Evolutionary conservation across 2,113 vertebrate genomes (phyloP), one percentile per base, ranked within the genome.

Genomic region (Columba janthina): DNA sequence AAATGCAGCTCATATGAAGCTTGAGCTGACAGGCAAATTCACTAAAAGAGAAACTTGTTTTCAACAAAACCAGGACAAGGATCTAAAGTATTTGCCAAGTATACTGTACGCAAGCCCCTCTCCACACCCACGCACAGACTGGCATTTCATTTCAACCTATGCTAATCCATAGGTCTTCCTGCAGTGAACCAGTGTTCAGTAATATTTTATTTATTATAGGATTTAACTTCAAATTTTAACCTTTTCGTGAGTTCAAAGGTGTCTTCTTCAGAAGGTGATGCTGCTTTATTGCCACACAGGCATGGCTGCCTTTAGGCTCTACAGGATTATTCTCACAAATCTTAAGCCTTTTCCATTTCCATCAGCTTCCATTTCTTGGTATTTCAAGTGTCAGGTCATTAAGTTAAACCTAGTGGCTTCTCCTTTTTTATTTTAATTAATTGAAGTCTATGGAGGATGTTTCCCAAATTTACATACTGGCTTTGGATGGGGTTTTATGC

Each of bases 171-270:
- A 79, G 83, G 38, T 79, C 71, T 75, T 88, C 83, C 86, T 65
- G 83, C 86, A 56, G 19, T 69, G 70, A 74, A 20, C 44, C 78
- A 46, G 66, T 72, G 42, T 38, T 83, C 66, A 60, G 62, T 61
- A 51, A 57, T 93, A 69, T 93, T 94, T 93, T 83, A 92, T 92
- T 92, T 88, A 92, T 76, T 58, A 69, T 40, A 60, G 40, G 58
- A 44, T 88, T 92, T 83, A 42, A 66, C 74, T 91, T 81, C n/a
- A 87, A 85, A 74, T 85, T 78, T 84, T 90, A 90, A 94, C 91
- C 44, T 72, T 78, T 89, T n/a, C 20, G 38, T 28, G 51, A 6
- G 44, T 61, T 62, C 15, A 62, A 48, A 78, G 25, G 17, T 58
- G 11, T 54, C 31, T 48, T 53, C 61, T 51, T 40, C 53, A 62